phyloP scores from a whole-genome alignment of 2,113 vertebrate species.

The Ctenodactylus gundi region DNA sequence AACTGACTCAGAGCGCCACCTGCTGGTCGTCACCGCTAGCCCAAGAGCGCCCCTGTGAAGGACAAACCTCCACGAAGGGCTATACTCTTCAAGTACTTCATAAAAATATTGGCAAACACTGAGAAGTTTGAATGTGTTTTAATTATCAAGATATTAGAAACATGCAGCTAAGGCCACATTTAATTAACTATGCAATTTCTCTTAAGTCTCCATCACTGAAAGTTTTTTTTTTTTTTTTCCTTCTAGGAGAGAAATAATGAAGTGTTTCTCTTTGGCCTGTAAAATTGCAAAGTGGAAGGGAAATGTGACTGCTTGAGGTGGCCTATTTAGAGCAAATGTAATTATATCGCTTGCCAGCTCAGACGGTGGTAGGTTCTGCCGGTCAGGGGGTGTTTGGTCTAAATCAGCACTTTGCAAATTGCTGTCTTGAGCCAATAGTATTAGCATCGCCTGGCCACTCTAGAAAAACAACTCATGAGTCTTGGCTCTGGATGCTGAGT shows the following conservation, averaged over 20 bases:
- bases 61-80: background rate
- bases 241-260: slow-evolving; percentile 13
- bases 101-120: background rate
- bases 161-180: background rate
- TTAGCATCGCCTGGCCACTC: background rate
- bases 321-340: slow-evolving; percentile 48
- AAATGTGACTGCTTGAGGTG: background rate
- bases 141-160: slow-evolving; percentile 12
- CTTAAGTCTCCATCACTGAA: background rate
- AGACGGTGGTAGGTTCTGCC: background rate
- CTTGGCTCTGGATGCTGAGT: background rate
- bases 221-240: background rate
- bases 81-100: background rate
- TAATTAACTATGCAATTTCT: slow-evolving; percentile 10
- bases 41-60: background rate
- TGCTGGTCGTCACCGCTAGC: slow-evolving; percentile 42
- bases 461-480: background rate
- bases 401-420: background rate
- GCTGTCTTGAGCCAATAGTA: background rate
- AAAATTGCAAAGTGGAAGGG: too few species aligned
- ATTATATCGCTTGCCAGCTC: background rate
- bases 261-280: slow-evolving; percentile 1
- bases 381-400: background rate
- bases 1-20: slow-evolving; percentile 58
- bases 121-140: background rate